Evolutionary conservation across 1,140 invertebrate species (phyloP).

Genomic region (Drosophila baimaii): DNA sequence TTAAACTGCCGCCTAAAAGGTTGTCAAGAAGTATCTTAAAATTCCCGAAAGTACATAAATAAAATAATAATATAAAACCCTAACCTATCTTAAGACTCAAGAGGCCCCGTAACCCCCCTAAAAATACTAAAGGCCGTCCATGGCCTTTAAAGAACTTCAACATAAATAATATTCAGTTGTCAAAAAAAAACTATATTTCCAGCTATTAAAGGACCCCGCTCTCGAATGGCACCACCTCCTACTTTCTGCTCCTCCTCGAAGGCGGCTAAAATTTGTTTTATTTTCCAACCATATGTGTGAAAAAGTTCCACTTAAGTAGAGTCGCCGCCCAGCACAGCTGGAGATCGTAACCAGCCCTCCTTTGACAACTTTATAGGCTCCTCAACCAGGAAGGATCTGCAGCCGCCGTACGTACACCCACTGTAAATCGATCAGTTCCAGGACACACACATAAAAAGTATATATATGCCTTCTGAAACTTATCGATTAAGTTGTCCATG

Average conservation of each 20-base stretch:
- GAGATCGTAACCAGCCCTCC: slow-evolving; percentile 14
- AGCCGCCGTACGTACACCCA: slow-evolving; percentile 27
- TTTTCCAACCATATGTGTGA: slow-evolving; percentile 38
- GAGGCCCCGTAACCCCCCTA: background rate
- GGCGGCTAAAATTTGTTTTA: slow-evolving; percentile 27
- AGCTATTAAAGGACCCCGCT: slow-evolving; percentile 9
- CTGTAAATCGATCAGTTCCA: slow-evolving; percentile 53
- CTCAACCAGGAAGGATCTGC: slow-evolving; percentile 6
- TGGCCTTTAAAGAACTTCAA: background rate
- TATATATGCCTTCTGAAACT: slow-evolving; percentile 17
- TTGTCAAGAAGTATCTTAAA: no score
- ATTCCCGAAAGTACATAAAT: no score
- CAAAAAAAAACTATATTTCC: slow-evolving; percentile 26
- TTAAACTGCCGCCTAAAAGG: no score
- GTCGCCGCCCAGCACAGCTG: slow-evolving; percentile 34
- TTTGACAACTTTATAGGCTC: slow-evolving; percentile 37
- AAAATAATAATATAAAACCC: no score
- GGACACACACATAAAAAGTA: slow-evolving; percentile 9
- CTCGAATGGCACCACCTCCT: slow-evolving; percentile 24
- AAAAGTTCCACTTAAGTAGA: slow-evolving; percentile 42
- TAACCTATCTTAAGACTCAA: no score
- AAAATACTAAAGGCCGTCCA: background rate
- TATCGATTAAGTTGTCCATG: slow-evolving; percentile 61
- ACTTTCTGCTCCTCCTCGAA: slow-evolving; percentile 2
- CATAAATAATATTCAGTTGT: slow-evolving; percentile 29